These are phyloP conservation scores for Oxyteleia sp. DNA, from an alignment of 2,888 invertebrate genomes.

Conservation along the genomic window DNA sequence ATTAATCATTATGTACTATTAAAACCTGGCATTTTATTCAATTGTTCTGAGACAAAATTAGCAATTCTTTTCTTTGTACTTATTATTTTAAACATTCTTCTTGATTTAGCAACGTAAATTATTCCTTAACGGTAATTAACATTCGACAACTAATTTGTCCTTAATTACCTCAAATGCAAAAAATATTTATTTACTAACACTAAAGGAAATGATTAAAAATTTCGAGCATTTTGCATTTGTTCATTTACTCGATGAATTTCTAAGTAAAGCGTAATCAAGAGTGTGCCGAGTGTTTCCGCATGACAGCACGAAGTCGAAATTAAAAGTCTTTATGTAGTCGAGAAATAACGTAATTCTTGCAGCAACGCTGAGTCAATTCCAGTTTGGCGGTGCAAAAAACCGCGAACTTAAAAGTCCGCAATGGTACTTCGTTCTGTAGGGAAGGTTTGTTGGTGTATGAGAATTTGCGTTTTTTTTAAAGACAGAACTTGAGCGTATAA, in stretches of 20 bases:
- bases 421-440: slow-evolving; percentile 40
- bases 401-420: slow-evolving; percentile 26
- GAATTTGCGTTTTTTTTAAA: slow-evolving; percentile 75
- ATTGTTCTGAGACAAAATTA: too few relatives aligned
- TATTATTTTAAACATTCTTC: too few relatives aligned
- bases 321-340: slow-evolving; percentile 52
- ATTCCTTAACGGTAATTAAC: too few relatives aligned
- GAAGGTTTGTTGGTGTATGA: slow-evolving; percentile 18
- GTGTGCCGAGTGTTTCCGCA: slow-evolving; percentile 32
- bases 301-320: slow-evolving; percentile 47
- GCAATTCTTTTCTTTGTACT: too few relatives aligned
- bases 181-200: slow-evolving; percentile 43
- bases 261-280: slow-evolving; percentile 60
- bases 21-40: too few relatives aligned
- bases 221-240: slow-evolving; percentile 39
- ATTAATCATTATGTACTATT: too few relatives aligned
- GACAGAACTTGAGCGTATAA: slow-evolving; percentile 69
- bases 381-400: slow-evolving; percentile 36
- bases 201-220: slow-evolving; percentile 35
- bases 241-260: slow-evolving; percentile 54
- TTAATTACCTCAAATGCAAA: slow-evolving; percentile 30
- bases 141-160: not conserved
- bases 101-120: too few relatives aligned
- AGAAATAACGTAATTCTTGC: slow-evolving; percentile 40
- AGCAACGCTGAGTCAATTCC: slow-evolving; percentile 36